A percentile compares a stretch with the other conserved stretches of the same genome.
These are phyloP conservation scores for Lates japonicus DNA, from an alignment of 2,797 vertebrate species.

Conservation along the genomic window DNA sequence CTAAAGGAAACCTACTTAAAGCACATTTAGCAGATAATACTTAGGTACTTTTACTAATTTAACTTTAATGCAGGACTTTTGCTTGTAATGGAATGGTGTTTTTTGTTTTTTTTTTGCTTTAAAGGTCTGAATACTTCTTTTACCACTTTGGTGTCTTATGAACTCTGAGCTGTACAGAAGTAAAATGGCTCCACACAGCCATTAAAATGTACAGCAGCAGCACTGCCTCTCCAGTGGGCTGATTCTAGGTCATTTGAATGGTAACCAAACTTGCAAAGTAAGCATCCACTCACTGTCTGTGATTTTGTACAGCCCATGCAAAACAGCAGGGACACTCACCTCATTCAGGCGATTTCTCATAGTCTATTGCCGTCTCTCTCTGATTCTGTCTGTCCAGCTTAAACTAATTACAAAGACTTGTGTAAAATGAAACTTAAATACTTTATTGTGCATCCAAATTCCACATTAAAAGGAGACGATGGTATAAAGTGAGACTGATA, in stretches of 20 bases:
- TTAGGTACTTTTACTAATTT: too few species aligned
- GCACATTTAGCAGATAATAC: too few species aligned
- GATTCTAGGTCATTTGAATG: slow-evolving; percentile 80
- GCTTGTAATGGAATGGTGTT: too few species aligned
- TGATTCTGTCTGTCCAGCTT: slow-evolving; percentile 3
- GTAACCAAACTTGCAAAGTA: slow-evolving; percentile 78
- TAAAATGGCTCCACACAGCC: not conserved
- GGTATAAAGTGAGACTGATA: slow-evolving; percentile 42
- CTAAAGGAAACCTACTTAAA: too few species aligned
- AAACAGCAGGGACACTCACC: slow-evolving; percentile 69
- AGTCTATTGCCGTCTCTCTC: not conserved
- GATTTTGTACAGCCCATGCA: slow-evolving; percentile 77
- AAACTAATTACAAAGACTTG: slow-evolving; percentile 17
- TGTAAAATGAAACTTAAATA: slow-evolving; percentile 37
- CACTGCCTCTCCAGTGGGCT: slow-evolving; percentile 12
- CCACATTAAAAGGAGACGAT: slow-evolving; percentile 41
- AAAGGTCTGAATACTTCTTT: not conserved
- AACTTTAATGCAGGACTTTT: too few species aligned
- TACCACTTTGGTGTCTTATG: not conserved
- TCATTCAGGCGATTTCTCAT: slow-evolving; percentile 24
- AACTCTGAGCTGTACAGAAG: not conserved
- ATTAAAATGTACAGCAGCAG: slow-evolving; percentile 2
- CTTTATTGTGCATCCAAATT: slow-evolving; percentile 57
- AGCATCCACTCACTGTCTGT: slow-evolving; percentile 51
- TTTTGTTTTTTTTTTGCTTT: too few species aligned